These are phyloP conservation scores for Lacanobia wlatinum DNA, from an alignment of 2,888 invertebrate species.

Conservation along the genomic window DNA sequence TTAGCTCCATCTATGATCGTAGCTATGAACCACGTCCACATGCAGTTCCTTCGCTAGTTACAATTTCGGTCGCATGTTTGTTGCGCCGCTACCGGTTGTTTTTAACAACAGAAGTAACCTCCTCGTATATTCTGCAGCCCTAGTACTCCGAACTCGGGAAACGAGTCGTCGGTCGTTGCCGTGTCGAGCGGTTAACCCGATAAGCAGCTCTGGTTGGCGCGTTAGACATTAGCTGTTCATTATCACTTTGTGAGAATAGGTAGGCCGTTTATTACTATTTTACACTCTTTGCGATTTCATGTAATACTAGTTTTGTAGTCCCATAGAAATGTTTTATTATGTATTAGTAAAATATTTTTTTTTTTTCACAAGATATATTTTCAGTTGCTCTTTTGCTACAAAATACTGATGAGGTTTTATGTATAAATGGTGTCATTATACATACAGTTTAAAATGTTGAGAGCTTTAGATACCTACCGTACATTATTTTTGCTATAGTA, in stretches of 20 bases:
- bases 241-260: not conserved
- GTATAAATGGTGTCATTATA: not conserved
- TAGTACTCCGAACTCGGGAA: slow-evolving; percentile 31
- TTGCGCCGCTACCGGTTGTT: not conserved
- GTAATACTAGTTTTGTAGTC: no score
- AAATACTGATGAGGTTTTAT: not conserved
- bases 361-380: not conserved
- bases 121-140: slow-evolving; percentile 27
- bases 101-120: not conserved
- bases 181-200: slow-evolving; percentile 25
- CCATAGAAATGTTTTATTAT: no score
- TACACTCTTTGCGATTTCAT: no score
- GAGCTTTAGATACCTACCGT: not conserved
- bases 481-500: fast-evolving
- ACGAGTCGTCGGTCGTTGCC: slow-evolving; percentile 27
- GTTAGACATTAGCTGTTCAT: not conserved
- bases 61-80: not conserved
- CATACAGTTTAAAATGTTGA: not conserved
- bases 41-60: not conserved
- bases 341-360: no score
- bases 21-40: not conserved
- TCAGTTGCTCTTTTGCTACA: not conserved
- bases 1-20: slow-evolving; percentile 37
- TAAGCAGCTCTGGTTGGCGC: not conserved
- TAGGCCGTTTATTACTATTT: not conserved